Evolutionary conservation across 2,113 vertebrate species (phyloP).

Genomic region (Anhinga rufa): DNA sequence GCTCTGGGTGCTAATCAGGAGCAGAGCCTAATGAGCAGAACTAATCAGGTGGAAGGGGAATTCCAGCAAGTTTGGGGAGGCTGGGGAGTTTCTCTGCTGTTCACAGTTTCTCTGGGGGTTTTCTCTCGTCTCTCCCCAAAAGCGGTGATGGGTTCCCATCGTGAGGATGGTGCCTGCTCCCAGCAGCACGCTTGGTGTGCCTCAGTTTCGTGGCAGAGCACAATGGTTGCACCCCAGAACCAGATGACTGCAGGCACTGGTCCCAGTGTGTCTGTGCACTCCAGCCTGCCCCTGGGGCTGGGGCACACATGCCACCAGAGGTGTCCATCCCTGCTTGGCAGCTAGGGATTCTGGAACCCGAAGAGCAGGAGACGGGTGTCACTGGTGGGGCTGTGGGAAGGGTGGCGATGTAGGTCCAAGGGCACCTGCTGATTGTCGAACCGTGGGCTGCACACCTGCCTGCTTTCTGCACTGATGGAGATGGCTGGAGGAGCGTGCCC

Average conservation of each 20-base stretch:
- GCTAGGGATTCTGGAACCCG: neutral
- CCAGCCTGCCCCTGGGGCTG: neutral
- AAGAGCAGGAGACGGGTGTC: neutral
- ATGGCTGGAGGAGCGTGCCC: neutral
- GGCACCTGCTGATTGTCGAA: neutral
- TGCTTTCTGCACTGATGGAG: neutral
- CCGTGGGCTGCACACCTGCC: neutral
- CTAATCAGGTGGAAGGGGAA: neutral
- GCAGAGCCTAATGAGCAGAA: neutral
- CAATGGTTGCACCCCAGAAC: neutral
- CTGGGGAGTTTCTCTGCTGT: neutral
- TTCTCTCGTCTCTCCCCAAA: neutral
- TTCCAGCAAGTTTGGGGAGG: neutral
- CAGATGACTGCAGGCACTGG: fast-evolving
- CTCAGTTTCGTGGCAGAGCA: neutral
- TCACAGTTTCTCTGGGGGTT: neutral
- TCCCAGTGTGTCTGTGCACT: fast-evolving
- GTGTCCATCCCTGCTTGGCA: fast-evolving
- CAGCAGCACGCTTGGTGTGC: neutral
- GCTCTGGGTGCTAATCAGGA: neutral
- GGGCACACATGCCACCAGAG: fast-evolving
- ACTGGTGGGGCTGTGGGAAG: neutral
- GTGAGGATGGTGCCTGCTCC: neutral
- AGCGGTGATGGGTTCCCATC: fast-evolving
- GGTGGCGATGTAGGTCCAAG: fast-evolving